phyloP scores from a whole-genome alignment of 2,797 vertebrate genomes.

The Knipowitschia caucasica region DNA sequence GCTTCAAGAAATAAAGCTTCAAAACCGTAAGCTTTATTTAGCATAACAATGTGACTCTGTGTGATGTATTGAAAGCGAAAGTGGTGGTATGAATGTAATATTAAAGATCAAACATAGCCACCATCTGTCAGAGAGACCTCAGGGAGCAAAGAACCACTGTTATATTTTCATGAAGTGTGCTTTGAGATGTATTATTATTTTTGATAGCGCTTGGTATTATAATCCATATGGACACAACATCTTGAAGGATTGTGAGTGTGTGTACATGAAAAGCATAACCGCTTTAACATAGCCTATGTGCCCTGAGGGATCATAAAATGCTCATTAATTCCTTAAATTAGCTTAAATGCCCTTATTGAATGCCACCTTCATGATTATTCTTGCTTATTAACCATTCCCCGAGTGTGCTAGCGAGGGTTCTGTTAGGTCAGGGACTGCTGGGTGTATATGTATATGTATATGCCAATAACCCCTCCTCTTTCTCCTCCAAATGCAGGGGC shows the following conservation, averaged over 20 bases:
- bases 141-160: background rate
- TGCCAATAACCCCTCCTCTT: conserved; percentile 34
- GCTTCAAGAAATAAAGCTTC: background rate
- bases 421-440: conserved; percentile 55
- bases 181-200: conserved; percentile 27
- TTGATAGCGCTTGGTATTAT: conserved; percentile 43
- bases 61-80: background rate
- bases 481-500: conserved; percentile 51
- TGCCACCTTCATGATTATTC: conserved; percentile 64
- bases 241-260: conserved; percentile 55
- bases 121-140: conserved; percentile 19
- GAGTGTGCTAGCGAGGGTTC: conserved; percentile 54
- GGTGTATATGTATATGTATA: conserved; percentile 11
- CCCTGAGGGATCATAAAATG: conserved; percentile 64
- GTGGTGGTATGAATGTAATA: background rate
- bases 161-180: conserved; percentile 4
- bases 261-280: conserved; percentile 54
- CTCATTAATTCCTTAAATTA: conserved; percentile 73
- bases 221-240: conserved; percentile 63
- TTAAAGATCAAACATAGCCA: conserved; percentile 2
- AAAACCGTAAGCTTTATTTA: background rate
- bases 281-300: conserved; percentile 29
- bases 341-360: conserved; percentile 70
- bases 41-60: background rate
- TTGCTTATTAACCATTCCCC: conserved; percentile 70